Evolutionary conservation across 1,140 invertebrate genomes (phyloP), one percentile per base, ranked within the genome.

Genomic region (Sycophaga agraensis): DNA sequence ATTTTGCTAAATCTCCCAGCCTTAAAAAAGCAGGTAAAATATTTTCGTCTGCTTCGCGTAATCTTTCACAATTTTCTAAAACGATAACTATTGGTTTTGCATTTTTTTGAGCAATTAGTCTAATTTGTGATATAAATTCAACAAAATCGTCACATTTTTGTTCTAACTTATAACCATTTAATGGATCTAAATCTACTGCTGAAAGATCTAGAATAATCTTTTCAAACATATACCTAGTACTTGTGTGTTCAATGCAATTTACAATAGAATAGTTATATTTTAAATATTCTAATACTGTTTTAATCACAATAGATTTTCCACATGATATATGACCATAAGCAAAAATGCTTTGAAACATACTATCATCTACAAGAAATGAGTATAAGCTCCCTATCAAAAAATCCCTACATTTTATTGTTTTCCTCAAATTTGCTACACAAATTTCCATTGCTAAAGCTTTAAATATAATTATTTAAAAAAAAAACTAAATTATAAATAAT

Each of bases 231-330:
- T 92, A 86, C 78, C 87, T 88, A 2, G 82, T 76, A n/a, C 84
- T 85, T 69, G 89, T 90, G 70, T 89, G 91, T 73, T 95, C 92
- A 6, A 93, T 83, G 72, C 91, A 91, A 75, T 94, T 91, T n/a
- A 94, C 76, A 45, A 86, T 73, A 21, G 88, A 86, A 68, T 84
- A 79, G 71, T 85, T 87, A 40, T 88, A 86, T 8, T 82, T 68
- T 35, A 88, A 79, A 64, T 83, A 74, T 17, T 82, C 68, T 1
- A 93, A 70, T 12, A 91, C 71, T 16, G 78, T 77, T 42, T 79
- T 78, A 2, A 91, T 71, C 40, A 93, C 82, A 1, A 88, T 74
- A 22, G 88, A 88, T 81, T 96, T 96, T 19, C 92, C 93, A 12
- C 89, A 90, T 5, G 89, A 87, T 65, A 90, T 86, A 70, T 89